Evolutionary conservation across 2,113 vertebrate genomes (phyloP).

Genomic region (Petrocephalus zakoni): DNA sequence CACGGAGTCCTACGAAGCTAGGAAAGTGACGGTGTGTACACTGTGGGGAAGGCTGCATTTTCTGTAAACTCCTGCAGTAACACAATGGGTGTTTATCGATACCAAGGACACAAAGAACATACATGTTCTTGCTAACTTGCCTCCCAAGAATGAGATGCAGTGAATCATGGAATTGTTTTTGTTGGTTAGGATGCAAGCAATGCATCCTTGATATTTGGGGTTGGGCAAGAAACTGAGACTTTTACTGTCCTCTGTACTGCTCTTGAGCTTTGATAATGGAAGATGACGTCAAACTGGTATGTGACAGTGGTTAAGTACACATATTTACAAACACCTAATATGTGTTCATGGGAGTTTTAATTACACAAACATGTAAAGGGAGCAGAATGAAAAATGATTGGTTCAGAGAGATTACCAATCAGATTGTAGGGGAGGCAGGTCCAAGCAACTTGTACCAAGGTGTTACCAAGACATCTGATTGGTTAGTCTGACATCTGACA

Average conservation of each 20-base stretch:
- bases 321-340: neutral
- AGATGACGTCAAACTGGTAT: neutral
- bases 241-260: neutral
- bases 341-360: too few relatives aligned
- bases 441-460: too few relatives aligned
- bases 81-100: neutral
- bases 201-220: neutral
- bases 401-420: too few relatives aligned
- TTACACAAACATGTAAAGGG: too few relatives aligned
- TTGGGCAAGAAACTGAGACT: neutral
- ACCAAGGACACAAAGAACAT: neutral
- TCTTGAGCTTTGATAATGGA: neutral
- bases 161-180: neutral
- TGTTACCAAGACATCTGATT: too few relatives aligned
- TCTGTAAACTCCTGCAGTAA: neutral
- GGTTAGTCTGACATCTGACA: too few relatives aligned
- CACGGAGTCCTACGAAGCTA: conserved; percentile 79
- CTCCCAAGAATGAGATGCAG: neutral
- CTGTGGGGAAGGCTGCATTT: neutral
- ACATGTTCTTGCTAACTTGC: neutral
- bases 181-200: neutral
- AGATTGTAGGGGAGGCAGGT: too few relatives aligned
- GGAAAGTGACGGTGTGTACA: conserved; percentile 81
- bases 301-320: neutral
- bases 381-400: too few relatives aligned